phyloP scores from a whole-genome alignment of 2,797 vertebrate species.

The Helarctos malayanus region DNA sequence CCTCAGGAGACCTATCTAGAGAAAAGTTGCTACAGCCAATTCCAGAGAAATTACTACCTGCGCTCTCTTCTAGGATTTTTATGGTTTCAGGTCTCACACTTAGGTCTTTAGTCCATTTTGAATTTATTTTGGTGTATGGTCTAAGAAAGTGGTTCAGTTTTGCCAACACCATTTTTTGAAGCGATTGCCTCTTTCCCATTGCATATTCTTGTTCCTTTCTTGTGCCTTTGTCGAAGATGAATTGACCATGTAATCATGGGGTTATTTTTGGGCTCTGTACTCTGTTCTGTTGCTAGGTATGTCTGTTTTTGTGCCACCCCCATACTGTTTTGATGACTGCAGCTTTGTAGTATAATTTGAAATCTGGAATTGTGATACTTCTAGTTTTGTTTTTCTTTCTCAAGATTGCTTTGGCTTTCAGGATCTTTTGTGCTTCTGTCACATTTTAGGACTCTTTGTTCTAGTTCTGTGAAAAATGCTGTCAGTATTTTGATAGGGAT shows the following conservation, averaged over 20 bases:
- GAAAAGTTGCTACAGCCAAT: not conserved
- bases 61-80: not conserved
- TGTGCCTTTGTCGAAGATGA: not conserved
- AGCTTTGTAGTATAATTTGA: not conserved
- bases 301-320: not conserved
- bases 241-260: not conserved
- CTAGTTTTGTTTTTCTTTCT: not conserved
- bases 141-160: not conserved
- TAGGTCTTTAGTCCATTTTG: not conserved
- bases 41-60: not conserved
- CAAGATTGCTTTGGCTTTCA: not conserved
- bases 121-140: not conserved
- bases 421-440: not conserved
- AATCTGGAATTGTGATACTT: not conserved
- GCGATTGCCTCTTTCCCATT: not conserved
- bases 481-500: not conserved
- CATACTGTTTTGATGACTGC: not conserved
- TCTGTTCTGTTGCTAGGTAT: not conserved
- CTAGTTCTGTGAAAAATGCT: not conserved
- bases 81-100: not conserved
- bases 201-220: not conserved
- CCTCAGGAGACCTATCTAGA: not conserved
- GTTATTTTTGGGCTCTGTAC: not conserved
- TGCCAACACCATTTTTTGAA: not conserved
- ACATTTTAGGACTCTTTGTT: not conserved